Evolutionary conservation across 2,797 vertebrate genomes (phyloP).

Genomic region (Spea hammondii): DNA sequence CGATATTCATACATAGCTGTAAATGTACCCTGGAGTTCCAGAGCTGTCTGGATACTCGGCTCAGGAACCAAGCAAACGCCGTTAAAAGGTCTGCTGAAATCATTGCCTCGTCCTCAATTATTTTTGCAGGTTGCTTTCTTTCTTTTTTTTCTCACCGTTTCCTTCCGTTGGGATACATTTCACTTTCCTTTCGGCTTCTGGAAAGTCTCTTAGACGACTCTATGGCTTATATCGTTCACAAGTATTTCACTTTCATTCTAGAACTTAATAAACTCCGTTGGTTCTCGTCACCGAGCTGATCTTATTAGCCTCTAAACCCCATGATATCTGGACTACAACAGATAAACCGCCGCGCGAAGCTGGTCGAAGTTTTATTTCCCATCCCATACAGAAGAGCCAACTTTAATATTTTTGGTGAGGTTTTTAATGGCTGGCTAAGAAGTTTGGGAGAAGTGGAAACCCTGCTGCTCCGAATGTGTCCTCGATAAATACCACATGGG

Average conservation of each 20-base stretch:
- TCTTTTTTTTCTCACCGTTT: constrained; percentile 53
- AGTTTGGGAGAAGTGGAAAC: constrained; percentile 26
- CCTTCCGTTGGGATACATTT: constrained; percentile 55
- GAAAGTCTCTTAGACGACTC: constrained; percentile 4
- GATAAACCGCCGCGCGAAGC: constrained; percentile 12
- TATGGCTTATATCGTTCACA: constrained; percentile 5
- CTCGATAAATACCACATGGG: constrained; percentile 43
- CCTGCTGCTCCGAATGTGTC: neutral
- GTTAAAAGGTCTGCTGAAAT: constrained; percentile 58
- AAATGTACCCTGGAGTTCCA: constrained; percentile 39
- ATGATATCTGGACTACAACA: constrained; percentile 29
- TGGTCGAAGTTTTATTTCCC: constrained; percentile 16
- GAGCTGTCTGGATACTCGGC: constrained; percentile 33
- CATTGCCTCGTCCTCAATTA: constrained; percentile 39
- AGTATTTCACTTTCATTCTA: constrained; percentile 8
- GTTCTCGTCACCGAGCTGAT: constrained; percentile 30
- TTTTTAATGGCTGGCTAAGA: constrained; percentile 20
- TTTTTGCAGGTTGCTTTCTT: constrained; percentile 56
- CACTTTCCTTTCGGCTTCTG: neutral
- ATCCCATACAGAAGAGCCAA: constrained; percentile 2
- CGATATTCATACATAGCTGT: constrained; percentile 28
- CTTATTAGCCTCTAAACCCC: constrained; percentile 32
- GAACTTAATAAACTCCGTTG: neutral
- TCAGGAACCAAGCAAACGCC: constrained; percentile 41
- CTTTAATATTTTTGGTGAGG: neutral